phyloP scores from a whole-genome alignment of 2,113 vertebrate species.

The Myotis lucifugus region DNA sequence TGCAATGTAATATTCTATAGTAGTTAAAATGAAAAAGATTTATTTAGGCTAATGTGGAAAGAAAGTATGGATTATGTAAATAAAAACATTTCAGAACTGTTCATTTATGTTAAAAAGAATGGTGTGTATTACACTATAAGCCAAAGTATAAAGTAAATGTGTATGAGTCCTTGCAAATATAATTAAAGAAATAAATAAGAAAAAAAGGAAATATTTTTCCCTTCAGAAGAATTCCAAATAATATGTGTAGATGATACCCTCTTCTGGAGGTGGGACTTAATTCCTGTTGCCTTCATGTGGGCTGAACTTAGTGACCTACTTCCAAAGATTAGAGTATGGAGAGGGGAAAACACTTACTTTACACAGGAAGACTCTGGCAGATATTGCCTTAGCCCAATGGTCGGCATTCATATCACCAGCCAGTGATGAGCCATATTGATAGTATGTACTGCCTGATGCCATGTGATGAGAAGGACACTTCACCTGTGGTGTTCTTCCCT shows the following conservation, averaged over 20 bases:
- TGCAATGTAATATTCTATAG: not conserved
- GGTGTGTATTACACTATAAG: no score
- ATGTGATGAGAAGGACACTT: not conserved
- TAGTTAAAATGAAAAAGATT: constrained; percentile 20
- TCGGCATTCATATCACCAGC: not conserved
- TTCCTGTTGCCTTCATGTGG: not conserved
- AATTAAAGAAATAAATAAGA: no score
- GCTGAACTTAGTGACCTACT: not conserved
- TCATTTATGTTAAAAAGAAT: no score
- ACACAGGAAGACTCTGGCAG: not conserved
- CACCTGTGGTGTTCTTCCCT: not conserved
- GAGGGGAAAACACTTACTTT: not conserved
- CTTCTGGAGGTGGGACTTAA: not conserved
- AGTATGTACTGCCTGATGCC: not conserved
- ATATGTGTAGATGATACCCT: not conserved
- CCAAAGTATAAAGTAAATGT: no score
- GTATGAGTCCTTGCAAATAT: no score
- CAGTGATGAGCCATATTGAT: not conserved
- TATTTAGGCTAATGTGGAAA: not conserved
- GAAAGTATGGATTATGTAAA: not conserved
- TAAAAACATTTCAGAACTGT: no score
- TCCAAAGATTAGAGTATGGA: not conserved
- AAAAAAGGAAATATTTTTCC: not conserved
- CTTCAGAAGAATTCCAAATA: not conserved
- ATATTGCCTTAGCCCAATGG: not conserved